Evolutionary conservation across 2,113 vertebrate genomes (phyloP).

Genomic region (Phyllopteryx taeniolatus): DNA sequence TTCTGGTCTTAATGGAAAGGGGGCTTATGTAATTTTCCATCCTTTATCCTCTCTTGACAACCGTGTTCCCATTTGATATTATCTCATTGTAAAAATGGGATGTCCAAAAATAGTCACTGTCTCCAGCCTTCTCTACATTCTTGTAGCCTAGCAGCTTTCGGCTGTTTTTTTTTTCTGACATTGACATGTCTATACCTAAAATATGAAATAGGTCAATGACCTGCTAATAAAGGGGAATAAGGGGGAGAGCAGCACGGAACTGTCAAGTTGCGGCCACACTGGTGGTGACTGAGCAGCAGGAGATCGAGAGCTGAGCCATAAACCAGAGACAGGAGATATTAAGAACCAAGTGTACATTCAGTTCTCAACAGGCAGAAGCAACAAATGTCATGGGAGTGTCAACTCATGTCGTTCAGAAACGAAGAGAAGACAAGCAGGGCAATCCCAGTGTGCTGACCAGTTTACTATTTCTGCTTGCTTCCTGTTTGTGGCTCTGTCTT

Average conservation of each 20-base stretch:
- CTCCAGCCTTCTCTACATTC: neutral
- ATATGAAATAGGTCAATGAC: slow-evolving; percentile 20
- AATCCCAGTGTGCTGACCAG: slow-evolving; percentile 40
- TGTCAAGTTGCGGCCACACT: slow-evolving; percentile 16
- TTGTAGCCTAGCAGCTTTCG: slow-evolving; percentile 20
- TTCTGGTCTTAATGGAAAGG: neutral
- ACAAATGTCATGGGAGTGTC: slow-evolving; percentile 9
- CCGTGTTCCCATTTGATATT: neutral
- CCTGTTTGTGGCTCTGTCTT: slow-evolving; percentile 33
- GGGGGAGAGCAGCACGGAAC: slow-evolving; percentile 1
- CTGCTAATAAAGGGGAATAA: neutral
- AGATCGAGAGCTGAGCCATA: neutral
- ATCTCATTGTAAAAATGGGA: slow-evolving; percentile 8
- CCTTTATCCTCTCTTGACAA: neutral
- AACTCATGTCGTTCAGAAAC: neutral
- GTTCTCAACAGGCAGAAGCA: slow-evolving; percentile 32
- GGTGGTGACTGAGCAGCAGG: slow-evolving; percentile 7
- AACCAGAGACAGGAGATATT: slow-evolving; percentile 35
- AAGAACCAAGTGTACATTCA: slow-evolving; percentile 33
- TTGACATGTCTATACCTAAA: slow-evolving; percentile 1
- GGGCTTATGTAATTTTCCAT: neutral
- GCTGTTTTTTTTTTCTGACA: neutral
- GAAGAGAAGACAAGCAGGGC: slow-evolving; percentile 30
- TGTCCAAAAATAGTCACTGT: slow-evolving; percentile 11
- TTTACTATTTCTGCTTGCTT: slow-evolving; percentile 27